A percentile compares a stretch with the other conserved stretches of the same genome.
Evolutionary conservation across 2,113 vertebrate genomes (phyloP).

Genomic region (Aldabrachelys gigantea): DNA sequence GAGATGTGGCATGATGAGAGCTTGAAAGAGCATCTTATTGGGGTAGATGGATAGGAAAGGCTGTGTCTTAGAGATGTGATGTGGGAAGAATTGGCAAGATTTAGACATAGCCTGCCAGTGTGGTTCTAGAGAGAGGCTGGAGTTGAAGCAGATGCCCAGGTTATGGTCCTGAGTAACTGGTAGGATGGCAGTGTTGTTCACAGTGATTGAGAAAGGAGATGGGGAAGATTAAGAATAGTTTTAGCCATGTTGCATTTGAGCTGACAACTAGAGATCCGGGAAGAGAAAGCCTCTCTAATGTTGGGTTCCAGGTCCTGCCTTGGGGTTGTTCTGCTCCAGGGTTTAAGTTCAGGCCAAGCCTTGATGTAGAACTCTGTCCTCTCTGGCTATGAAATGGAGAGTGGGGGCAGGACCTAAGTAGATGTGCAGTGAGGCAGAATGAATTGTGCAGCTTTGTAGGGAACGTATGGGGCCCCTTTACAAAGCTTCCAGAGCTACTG

Average conservation of each 20-base stretch:
- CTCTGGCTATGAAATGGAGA: background rate
- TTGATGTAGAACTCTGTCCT: background rate
- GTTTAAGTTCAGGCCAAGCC: background rate
- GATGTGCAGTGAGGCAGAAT: background rate
- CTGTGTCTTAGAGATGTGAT: background rate
- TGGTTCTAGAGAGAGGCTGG: background rate
- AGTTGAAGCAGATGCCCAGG: background rate
- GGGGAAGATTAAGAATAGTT: background rate
- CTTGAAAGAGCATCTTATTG: background rate
- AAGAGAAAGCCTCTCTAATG: background rate
- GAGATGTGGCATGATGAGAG: background rate
- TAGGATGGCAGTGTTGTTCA: background rate
- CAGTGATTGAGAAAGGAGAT: background rate
- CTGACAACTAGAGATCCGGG: background rate
- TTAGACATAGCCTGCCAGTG: background rate
- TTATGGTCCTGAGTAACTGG: background rate
- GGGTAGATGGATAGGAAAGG: background rate
- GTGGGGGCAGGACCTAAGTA: background rate
- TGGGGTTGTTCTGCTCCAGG: background rate
- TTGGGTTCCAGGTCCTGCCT: background rate
- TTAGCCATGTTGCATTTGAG: background rate
- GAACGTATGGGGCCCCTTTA: background rate
- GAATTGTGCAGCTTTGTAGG: background rate
- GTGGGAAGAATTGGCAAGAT: background rate
- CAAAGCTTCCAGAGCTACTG: background rate